These are phyloP conservation scores for Icerya purchasi DNA, from an alignment of 2,888 invertebrate genomes.

Conservation along the genomic window DNA sequence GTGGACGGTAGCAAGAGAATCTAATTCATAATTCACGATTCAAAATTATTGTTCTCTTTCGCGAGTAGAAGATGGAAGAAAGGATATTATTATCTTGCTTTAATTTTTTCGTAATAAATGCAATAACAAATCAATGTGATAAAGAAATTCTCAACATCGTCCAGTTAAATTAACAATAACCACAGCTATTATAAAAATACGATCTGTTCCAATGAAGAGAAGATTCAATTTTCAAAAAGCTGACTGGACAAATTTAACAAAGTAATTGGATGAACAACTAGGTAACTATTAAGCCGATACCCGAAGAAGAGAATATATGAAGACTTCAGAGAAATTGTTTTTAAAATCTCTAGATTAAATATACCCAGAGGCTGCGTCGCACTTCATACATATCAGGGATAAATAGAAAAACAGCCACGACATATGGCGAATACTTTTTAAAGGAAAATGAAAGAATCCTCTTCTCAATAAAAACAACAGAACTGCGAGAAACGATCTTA, in stretches of 20 bases:
- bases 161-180: not conserved
- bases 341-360: not conserved
- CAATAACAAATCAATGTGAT: no score
- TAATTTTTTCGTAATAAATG: no score
- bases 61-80: no score
- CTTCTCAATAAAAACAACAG: not conserved
- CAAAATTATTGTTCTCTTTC: not conserved
- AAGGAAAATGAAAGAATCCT: not conserved
- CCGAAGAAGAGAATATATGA: not conserved
- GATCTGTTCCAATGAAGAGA: no score
- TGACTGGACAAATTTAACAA: not conserved
- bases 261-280: not conserved
- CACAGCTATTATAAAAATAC: no score
- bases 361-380: not conserved
- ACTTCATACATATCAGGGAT: not conserved
- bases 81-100: no score
- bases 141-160: not conserved
- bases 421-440: not conserved
- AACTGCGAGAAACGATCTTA: not conserved
- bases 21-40: not conserved
- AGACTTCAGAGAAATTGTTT: not conserved
- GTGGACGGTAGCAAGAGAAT: not conserved
- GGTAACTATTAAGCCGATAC: not conserved
- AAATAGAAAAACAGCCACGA: not conserved
- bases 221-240: not conserved